phyloP scores from a whole-genome alignment of 2,113 vertebrate genomes.

The Macquaria ambigua region DNA sequence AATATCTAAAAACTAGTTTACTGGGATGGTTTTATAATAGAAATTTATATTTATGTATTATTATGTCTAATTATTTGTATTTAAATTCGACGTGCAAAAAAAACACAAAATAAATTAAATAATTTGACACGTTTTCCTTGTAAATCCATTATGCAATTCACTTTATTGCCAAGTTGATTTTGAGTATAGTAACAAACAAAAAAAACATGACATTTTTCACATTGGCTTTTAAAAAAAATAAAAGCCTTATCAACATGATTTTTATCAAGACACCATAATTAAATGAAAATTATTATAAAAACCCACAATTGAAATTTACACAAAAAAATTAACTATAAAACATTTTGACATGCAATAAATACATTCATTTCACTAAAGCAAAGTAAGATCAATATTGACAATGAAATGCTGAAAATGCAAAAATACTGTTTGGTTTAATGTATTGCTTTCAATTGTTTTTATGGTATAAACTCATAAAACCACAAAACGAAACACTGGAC shows the following conservation, averaged over 20 bases:
- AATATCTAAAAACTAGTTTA: background rate
- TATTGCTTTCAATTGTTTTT: conserved; percentile 75
- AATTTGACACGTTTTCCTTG: conserved; percentile 25
- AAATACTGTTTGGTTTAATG: conserved; percentile 83
- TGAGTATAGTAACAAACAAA: conserved; percentile 84
- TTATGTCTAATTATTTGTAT: background rate
- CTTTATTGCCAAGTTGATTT: conserved; percentile 88
- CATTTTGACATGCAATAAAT: conserved; percentile 89
- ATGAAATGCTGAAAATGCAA: conserved; percentile 66
- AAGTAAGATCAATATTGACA: conserved; percentile 81
- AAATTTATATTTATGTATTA: background rate
- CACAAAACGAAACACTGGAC: conserved; percentile 25
- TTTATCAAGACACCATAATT: conserved; percentile 75
- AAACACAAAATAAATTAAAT: background rate
- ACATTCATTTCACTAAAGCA: conserved; percentile 87
- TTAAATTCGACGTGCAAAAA: background rate
- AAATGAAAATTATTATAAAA: conserved; percentile 77
- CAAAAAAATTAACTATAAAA: conserved; percentile 82
- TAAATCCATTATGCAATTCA: conserved; percentile 77
- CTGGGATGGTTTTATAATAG: background rate
- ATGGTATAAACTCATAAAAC: conserved; percentile 55
- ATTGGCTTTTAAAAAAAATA: conserved; percentile 84
- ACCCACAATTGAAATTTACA: conserved; percentile 83
- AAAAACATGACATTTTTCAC: conserved; percentile 78
- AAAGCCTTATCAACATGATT: conserved; percentile 84